phyloP scores from a whole-genome alignment of 1,140 invertebrate genomes.

The Notospermus geniculatus region DNA sequence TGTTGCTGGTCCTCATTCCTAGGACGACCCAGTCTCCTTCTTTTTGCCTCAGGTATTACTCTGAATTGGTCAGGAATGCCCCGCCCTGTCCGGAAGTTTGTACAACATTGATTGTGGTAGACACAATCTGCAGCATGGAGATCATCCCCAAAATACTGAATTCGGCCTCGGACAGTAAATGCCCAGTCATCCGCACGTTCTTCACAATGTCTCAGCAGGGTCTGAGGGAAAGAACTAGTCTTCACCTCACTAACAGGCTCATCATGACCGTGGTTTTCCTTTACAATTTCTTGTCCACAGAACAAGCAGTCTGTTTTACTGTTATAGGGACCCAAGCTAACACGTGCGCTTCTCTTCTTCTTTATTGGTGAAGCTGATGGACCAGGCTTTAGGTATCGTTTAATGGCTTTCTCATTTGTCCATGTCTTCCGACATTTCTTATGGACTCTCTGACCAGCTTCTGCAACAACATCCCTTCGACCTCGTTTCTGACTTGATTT shows the following conservation, averaged over 20 bases:
- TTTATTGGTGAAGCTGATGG: background rate
- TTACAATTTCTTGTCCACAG: background rate
- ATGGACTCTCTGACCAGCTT: background rate
- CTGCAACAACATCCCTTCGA: background rate
- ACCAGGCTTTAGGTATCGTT: background rate
- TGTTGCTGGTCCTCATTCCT: conserved; percentile 12
- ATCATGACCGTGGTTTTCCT: too few species aligned
- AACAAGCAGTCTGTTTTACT: background rate
- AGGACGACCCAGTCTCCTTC: conserved; percentile 10
- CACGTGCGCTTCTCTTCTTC: background rate
- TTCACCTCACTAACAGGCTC: background rate
- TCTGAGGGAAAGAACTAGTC: background rate
- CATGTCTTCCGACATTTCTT: background rate
- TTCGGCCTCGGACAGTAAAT: background rate
- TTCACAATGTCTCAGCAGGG: background rate
- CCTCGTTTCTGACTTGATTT: background rate
- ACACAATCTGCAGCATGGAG: background rate
- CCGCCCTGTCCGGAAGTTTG: background rate
- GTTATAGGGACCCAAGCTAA: background rate
- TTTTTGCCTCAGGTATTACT: background rate
- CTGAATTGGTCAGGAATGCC: background rate
- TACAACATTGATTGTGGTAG: background rate
- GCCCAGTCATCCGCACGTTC: background rate
- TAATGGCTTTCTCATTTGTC: background rate
- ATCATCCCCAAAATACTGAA: background rate